These are phyloP conservation scores for Drosophila leontia DNA, from an alignment of 1,140 invertebrate genomes.

Conservation along the genomic window DNA sequence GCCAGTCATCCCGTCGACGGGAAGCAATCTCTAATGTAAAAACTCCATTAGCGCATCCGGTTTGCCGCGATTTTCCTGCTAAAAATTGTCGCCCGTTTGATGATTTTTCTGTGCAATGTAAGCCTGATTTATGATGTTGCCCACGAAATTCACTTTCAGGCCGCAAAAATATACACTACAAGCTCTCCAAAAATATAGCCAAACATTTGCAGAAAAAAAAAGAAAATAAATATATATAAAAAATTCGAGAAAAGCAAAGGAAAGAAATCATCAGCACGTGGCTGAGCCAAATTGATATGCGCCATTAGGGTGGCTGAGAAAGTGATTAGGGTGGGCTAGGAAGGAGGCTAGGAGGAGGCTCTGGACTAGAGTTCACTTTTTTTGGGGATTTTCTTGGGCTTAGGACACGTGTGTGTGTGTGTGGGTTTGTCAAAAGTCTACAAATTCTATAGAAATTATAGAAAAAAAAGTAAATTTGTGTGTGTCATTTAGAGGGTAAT, in stretches of 20 bases:
- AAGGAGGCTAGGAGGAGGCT: neutral
- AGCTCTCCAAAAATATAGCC: conserved; percentile 63
- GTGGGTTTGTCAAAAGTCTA: conserved; percentile 8
- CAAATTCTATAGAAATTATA: conserved; percentile 29
- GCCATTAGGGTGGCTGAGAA: conserved; percentile 78
- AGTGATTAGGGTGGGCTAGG: conserved; percentile 39
- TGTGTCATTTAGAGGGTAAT: conserved; percentile 1
- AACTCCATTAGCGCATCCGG: conserved; percentile 77
- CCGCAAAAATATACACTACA: conserved; percentile 58
- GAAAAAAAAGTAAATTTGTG: conserved; percentile 7
- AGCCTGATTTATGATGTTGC: conserved; percentile 83
- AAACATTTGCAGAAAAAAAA: conserved; percentile 37
- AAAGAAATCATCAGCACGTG: conserved; percentile 65
- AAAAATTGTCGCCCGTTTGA: conserved; percentile 75
- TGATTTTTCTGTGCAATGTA: conserved; percentile 81
- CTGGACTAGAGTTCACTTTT: conserved; percentile 32
- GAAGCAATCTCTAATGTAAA: conserved; percentile 75
- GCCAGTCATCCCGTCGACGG: conserved; percentile 29
- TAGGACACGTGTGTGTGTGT: conserved; percentile 19
- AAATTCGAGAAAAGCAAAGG: conserved; percentile 20
- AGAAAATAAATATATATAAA: conserved; percentile 50
- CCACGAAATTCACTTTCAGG: conserved; percentile 51
- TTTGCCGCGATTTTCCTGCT: conserved; percentile 25
- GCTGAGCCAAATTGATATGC: conserved; percentile 82
- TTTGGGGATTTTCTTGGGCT: conserved; percentile 26